Evolutionary conservation across 1,140 invertebrate species (phyloP).

Genomic region (Habropoda laboriosa): DNA sequence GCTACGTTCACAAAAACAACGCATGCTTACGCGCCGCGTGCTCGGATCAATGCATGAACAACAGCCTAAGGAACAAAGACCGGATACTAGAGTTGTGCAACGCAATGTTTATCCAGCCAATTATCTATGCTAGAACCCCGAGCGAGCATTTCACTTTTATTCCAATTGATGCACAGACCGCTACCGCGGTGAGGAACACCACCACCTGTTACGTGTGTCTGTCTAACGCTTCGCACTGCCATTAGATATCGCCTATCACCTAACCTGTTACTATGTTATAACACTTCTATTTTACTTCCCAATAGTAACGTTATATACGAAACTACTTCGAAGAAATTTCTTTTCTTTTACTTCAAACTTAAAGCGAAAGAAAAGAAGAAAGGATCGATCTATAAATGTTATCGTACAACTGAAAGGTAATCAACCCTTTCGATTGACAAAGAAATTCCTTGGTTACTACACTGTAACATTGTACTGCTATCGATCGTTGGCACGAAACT

Average conservation of each 20-base stretch:
- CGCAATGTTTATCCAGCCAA: slow-evolving; percentile 70
- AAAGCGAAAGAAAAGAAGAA: too few relatives aligned
- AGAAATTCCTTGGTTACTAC: too few relatives aligned
- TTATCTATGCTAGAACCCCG: slow-evolving; percentile 71
- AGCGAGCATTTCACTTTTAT: slow-evolving; percentile 75
- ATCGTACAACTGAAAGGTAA: too few relatives aligned
- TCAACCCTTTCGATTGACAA: too few relatives aligned
- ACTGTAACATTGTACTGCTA: too few relatives aligned
- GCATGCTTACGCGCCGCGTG: neutral
- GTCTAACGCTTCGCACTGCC: neutral
- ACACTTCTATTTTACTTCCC: neutral
- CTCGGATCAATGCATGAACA: neutral
- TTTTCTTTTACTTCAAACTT: too few relatives aligned
- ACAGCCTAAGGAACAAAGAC: slow-evolving; percentile 70
- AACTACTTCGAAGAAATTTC: too few relatives aligned
- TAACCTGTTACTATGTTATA: neutral
- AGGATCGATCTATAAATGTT: too few relatives aligned
- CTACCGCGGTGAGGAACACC: slow-evolving; percentile 16
- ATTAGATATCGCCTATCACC: neutral
- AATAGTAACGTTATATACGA: too few relatives aligned
- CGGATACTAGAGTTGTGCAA: slow-evolving; percentile 73
- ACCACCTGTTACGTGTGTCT: slow-evolving; percentile 42
- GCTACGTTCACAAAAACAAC: slow-evolving; percentile 3
- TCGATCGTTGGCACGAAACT: too few relatives aligned
- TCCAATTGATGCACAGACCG: slow-evolving; percentile 52